Conservation (phyloP, 2,797 vertebrate species). For the Artibeus lituratus region DNA sequence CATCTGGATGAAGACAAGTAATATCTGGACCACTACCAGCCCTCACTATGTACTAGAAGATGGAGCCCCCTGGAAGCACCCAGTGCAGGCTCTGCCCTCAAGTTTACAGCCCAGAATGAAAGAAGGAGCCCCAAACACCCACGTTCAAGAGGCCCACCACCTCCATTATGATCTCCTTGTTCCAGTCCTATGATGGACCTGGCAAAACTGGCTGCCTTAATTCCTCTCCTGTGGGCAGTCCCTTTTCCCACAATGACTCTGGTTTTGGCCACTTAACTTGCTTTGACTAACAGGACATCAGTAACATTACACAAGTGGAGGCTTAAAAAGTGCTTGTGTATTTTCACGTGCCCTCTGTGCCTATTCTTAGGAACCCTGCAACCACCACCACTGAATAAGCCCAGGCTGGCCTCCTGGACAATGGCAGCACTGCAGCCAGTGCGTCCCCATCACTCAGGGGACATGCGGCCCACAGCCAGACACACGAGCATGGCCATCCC, state of each 20-base stretch:
- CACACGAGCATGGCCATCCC: neutral
- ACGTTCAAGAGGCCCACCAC: fast-evolving
- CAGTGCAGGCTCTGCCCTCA: neutral
- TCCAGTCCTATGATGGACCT: neutral
- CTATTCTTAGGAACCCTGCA: neutral
- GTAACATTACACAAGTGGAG: neutral
- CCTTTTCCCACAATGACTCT: neutral
- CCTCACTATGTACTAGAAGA: neutral
- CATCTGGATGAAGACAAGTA: neutral
- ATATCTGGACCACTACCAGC: neutral
- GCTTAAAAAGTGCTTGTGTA: neutral
- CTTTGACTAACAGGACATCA: neutral
- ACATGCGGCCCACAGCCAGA: neutral
- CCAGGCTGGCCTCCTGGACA: neutral
- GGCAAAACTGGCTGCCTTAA: neutral
- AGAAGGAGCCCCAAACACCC: neutral
- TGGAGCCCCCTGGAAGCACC: neutral
- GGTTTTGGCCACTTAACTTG: neutral
- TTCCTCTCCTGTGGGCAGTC: neutral
- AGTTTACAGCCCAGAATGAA: neutral
- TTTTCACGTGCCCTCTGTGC: neutral
- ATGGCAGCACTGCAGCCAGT: neutral
- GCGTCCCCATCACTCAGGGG: neutral
- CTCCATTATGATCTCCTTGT: neutral
- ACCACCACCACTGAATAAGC: neutral